Evolutionary conservation across 2,113 vertebrate species (phyloP).

Genomic region (Actenoides lindsayi): DNA sequence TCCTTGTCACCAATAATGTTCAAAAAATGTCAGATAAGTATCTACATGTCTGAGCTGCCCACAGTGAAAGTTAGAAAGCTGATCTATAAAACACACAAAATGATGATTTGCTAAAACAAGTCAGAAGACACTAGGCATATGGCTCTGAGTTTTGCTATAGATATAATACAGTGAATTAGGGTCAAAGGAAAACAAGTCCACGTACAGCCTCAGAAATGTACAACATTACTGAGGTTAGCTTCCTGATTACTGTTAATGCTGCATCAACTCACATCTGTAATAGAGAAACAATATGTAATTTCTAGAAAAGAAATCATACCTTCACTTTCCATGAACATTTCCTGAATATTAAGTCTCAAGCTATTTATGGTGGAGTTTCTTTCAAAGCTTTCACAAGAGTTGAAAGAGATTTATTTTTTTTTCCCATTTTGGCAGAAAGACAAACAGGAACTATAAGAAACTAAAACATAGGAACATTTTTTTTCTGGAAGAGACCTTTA

Average conservation of each 20-base stretch:
- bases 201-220: not conserved
- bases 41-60: not conserved
- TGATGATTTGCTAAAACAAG: not conserved
- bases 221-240: not conserved
- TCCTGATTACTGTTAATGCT: not conserved
- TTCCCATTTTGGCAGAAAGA: not conserved
- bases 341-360: not conserved
- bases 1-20: not conserved
- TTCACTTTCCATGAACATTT: not conserved
- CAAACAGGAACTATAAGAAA: not conserved
- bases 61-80: not conserved
- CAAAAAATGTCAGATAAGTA: not conserved
- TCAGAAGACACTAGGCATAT: not conserved
- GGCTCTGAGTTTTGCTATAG: not conserved
- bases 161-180: not conserved
- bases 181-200: not conserved
- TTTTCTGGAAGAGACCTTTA: too few relatives aligned
- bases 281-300: not conserved
- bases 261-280: not conserved
- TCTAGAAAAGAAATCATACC: not conserved
- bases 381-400: not conserved
- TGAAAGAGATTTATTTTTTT: not conserved
- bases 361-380: not conserved
- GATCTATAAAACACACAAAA: not conserved
- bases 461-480: not conserved